These are phyloP conservation scores for Buphagus erythrorhynchus DNA, from an alignment of 2,797 vertebrate genomes.

Conservation along the genomic window DNA sequence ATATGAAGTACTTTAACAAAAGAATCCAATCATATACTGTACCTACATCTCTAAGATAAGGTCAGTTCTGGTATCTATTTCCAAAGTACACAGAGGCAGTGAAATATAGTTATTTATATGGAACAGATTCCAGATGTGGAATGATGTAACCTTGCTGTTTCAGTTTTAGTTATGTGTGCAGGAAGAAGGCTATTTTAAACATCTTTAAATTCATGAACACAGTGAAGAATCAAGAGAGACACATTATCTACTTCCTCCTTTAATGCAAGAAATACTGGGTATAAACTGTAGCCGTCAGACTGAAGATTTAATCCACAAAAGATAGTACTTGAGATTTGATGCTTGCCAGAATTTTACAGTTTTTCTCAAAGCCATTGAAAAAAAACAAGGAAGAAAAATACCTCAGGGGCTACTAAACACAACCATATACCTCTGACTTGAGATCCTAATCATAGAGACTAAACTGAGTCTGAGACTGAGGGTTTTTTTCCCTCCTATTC, in stretches of 20 bases:
- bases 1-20: background rate
- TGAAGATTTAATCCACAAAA: background rate
- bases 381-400: background rate
- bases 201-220: background rate
- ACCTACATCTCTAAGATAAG: background rate
- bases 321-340: background rate
- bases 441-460: background rate
- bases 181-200: background rate
- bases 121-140: background rate
- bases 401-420: background rate
- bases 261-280: background rate
- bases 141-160: background rate
- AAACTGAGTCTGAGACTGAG: background rate
- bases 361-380: background rate
- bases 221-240: background rate
- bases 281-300: background rate
- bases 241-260: background rate
- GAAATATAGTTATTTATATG: background rate
- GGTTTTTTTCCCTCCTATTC: fast-evolving
- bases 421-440: background rate
- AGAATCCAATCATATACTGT: background rate
- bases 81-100: background rate
- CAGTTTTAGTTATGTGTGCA: background rate
- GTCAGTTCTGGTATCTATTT: background rate
- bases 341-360: background rate